phyloP scores from a whole-genome alignment of 2,797 vertebrate species.

The Stomatorhinus walkeri region DNA sequence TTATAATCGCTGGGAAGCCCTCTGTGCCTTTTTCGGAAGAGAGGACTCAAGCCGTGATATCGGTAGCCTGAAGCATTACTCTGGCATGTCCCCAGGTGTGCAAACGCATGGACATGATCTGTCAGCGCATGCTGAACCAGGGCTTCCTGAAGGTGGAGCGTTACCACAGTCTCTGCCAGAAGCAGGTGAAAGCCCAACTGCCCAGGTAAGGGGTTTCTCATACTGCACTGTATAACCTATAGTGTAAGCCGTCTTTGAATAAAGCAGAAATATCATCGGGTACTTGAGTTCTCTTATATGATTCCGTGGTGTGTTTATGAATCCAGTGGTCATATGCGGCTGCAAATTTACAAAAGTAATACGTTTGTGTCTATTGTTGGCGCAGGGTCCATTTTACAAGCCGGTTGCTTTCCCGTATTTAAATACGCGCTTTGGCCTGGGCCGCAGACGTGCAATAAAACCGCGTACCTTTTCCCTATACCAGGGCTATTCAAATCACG shows the following conservation, averaged over 20 bases:
- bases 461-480: neutral
- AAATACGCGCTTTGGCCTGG: neutral
- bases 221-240: neutral
- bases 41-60: neutral
- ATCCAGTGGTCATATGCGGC: neutral
- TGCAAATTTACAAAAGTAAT: neutral
- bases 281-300: neutral
- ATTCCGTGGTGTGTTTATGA: neutral
- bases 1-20: neutral
- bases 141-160: constrained; percentile 96
- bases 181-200: constrained; percentile 95
- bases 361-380: neutral
- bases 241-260: neutral
- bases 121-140: constrained; percentile 93
- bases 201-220: constrained; percentile 69
- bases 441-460: neutral
- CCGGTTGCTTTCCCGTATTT: neutral
- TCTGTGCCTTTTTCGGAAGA: neutral
- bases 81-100: constrained; percentile 69
- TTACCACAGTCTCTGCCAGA: constrained; percentile 94
- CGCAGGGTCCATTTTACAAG: neutral
- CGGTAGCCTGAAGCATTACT: neutral
- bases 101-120: constrained; percentile 95
- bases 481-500: neutral
- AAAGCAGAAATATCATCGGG: neutral